Base-by-base conservation (phyloP, 2,797 vertebrate species). In the Margarornis squamiger region DNA sequence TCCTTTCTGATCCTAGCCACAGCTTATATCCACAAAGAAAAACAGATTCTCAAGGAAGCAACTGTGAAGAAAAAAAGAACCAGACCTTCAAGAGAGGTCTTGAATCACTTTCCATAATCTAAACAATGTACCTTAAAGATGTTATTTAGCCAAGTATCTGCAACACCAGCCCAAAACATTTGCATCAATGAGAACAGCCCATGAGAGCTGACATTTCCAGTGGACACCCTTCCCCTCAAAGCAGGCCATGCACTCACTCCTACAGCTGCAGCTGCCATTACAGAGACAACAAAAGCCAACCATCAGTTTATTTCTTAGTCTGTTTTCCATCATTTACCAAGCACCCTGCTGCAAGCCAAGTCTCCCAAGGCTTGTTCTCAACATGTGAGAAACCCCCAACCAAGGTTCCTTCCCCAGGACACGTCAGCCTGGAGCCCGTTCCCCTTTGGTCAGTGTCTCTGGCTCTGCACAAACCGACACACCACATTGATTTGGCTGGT, bases 171-270 rank as follows among this genome's bases (percentile, higher is more conserved):
- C 66, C 61, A 36, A 45, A 90, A 74, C 15, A 19, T 19, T 76
- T 14, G n/a, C 48, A 49, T 23, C 55, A 70, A 4, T 17, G 36
- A 59, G 55, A 82, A 78, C 39, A 63, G 38, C 41, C 73, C 73
- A 30, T 1, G 12, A 62, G 45, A 83, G 22, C 22, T 7, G 13
- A 3, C 0, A 0, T 23, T 54, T 71, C 65, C 41, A 61, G 27
- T 5, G 63, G 82, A 32, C 32, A 48, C 38, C 54, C 4, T 36
- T 74, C 61, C 38, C 46, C 74, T 61, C 45, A n/a, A 46, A 73
- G 75, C 67, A 75, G 87, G 10, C 32, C 6, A 2, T 3, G 26
- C 48, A 21, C 30, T 48, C 27, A 13, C 29, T 14, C 57, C 80
- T 43, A 30, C 52, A 57, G 57, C 43, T 23, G 22, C 48, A 58